Evolutionary conservation across 2,113 vertebrate species (phyloP), one percentile per base, ranked within the genome.

Genomic region (Ammospiza caudacuta): DNA sequence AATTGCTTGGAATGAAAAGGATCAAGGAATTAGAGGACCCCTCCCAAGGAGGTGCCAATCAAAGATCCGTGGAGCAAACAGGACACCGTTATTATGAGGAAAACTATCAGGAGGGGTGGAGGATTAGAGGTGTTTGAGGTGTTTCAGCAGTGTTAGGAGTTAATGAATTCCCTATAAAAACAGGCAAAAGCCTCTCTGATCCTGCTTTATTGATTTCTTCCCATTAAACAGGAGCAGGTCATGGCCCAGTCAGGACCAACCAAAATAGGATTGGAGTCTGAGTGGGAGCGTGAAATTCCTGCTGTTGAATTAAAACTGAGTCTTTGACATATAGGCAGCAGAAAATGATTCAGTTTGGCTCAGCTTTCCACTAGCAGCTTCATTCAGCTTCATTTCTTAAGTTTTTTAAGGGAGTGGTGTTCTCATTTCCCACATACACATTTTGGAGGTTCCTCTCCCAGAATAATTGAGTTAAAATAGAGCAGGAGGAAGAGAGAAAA

Each of bases 311-410:
- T 81, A 63, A 76, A 89, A 43, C 33, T 52, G 57, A 70, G 35
- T 9, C 39, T 86, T 74, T 49, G 80, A 57, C 44, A 35, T 21
- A 51, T 24, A 55, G 33, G 12, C 68, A 84, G 61, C 63, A 87
- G 39, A 18, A 61, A 89, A 67, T 12, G 3, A 21, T 59, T 59
- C 35, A 1, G 12, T 28, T 92, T 55, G 70, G 24, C 46, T 81
- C 78, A 0, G 0, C n/a, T 83, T 70, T 89, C 23, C 52, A 2
- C 0, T 29, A 44, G 39, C 3, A 2, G 41, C 2, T 92, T 69
- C 46, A 20, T 49, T 64, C 70, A 83, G 37, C n/a, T 22, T 73
- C 28, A 3, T 77, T 66, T 83, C 58, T 61, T 39, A 35, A 24
- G 3, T 22, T 58, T 58, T 80, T 52, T 57, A 39, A 84, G 68